Conservation (phyloP, 2,113 vertebrate genomes). For the Gobius niger region DNA sequence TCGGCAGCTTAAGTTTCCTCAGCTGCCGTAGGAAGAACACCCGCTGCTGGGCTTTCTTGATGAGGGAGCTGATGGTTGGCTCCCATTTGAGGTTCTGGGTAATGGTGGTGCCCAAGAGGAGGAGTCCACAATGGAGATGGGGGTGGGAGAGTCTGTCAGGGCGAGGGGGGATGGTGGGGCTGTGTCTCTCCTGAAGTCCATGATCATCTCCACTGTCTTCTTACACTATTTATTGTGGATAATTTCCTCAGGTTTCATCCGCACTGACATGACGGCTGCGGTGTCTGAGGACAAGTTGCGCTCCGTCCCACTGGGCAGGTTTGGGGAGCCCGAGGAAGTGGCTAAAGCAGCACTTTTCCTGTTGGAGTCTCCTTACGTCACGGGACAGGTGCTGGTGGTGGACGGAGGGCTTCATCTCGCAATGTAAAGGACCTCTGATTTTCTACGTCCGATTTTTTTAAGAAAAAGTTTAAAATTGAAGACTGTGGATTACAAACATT, state of each 20-base stretch:
- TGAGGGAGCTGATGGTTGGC: too few relatives aligned
- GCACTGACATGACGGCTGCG: constrained; percentile 88
- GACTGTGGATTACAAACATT: neutral
- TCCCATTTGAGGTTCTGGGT: too few relatives aligned
- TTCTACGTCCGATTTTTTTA: neutral
- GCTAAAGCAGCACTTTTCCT: constrained; percentile 87
- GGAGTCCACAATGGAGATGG: too few relatives aligned
- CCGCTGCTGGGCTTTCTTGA: too few relatives aligned
- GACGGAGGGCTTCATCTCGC: constrained; percentile 89
- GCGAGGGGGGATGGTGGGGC: too few relatives aligned
- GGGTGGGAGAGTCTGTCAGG: too few relatives aligned
- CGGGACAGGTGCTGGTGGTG: constrained; percentile 87
- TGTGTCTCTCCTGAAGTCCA: too few relatives aligned
- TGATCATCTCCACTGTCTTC: neutral
- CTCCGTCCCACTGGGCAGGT: constrained; percentile 83
- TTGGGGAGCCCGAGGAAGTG: constrained; percentile 85
- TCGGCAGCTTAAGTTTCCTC: too few relatives aligned
- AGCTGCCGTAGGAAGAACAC: too few relatives aligned
- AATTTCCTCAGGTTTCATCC: constrained; percentile 81
- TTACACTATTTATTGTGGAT: neutral
- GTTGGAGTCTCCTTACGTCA: constrained; percentile 85
- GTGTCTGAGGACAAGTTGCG: constrained; percentile 75
- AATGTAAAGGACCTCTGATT: constrained; percentile 58
- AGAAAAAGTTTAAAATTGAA: neutral
- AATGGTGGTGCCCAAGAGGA: too few relatives aligned